Evolutionary conservation across 2,113 vertebrate species (phyloP).

Genomic region (Otocyon megalotis): DNA sequence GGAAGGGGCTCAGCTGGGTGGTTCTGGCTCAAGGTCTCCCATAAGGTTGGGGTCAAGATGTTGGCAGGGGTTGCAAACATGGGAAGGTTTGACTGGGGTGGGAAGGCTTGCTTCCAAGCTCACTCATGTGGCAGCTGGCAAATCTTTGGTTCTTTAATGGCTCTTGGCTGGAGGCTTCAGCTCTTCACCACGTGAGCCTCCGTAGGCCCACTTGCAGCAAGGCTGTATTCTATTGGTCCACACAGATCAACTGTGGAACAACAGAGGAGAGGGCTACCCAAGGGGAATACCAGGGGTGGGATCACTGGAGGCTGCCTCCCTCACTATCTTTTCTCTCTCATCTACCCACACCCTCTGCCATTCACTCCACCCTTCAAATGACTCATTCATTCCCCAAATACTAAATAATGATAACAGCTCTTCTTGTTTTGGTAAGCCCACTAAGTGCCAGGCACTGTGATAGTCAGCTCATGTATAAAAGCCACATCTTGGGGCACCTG

Average conservation of each 20-base stretch:
- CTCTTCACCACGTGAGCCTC: not conserved
- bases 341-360: not conserved
- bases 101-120: not conserved
- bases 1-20: not conserved
- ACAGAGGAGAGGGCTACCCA: not conserved
- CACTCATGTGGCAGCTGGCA: not conserved
- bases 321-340: not conserved
- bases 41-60: not conserved
- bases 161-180: not conserved
- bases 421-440: not conserved
- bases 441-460: not conserved
- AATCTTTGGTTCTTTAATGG: not conserved
- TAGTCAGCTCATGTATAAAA: not conserved
- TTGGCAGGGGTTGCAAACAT: not conserved
- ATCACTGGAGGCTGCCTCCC: not conserved
- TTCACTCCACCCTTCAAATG: not conserved
- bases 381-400: not conserved
- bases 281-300: too few relatives aligned
- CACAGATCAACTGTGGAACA: not conserved
- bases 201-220: not conserved
- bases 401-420: not conserved
- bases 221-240: not conserved
- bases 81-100: not conserved
- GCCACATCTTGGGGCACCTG: too few relatives aligned
- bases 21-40: not conserved